phyloP scores from a whole-genome alignment of 2,113 vertebrate species.

The Gnathonemus longibarbis region DNA sequence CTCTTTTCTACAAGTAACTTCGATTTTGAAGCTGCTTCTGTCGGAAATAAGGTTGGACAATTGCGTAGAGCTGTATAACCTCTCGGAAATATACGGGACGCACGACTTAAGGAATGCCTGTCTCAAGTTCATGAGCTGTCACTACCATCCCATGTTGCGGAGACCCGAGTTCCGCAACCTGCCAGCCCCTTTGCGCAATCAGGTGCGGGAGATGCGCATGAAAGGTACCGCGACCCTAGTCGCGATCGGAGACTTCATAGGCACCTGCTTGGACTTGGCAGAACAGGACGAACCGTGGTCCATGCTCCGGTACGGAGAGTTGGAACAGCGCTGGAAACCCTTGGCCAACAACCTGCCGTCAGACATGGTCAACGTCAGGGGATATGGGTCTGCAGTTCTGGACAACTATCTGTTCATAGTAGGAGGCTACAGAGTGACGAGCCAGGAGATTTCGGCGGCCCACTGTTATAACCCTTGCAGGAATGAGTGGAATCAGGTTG shows the following conservation, averaged over 20 bases:
- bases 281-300: conserved; percentile 71
- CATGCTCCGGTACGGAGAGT: conserved; percentile 79
- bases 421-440: conserved; percentile 80
- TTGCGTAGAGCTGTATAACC: conserved; percentile 78
- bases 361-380: conserved; percentile 79
- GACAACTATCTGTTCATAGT: conserved; percentile 92
- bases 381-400: conserved; percentile 74
- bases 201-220: conserved; percentile 72
- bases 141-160: conserved; percentile 80
- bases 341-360: conserved; percentile 72
- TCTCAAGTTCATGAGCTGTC: conserved; percentile 73
- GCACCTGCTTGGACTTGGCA: conserved; percentile 55
- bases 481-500: conserved; percentile 82
- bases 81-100: conserved; percentile 82
- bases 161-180: conserved; percentile 65
- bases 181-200: conserved; percentile 55
- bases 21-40: conserved; percentile 75
- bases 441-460: conserved; percentile 82
- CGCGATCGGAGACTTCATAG: conserved; percentile 73
- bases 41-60: conserved; percentile 76
- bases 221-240: conserved; percentile 72
- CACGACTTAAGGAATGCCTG: conserved; percentile 73
- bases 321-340: conserved; percentile 74
- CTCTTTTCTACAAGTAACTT: conserved; percentile 85
- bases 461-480: conserved; percentile 89